Evolutionary conservation across 2,113 vertebrate genomes (phyloP).

Genomic region (Ophthalmolycus amberensis): DNA sequence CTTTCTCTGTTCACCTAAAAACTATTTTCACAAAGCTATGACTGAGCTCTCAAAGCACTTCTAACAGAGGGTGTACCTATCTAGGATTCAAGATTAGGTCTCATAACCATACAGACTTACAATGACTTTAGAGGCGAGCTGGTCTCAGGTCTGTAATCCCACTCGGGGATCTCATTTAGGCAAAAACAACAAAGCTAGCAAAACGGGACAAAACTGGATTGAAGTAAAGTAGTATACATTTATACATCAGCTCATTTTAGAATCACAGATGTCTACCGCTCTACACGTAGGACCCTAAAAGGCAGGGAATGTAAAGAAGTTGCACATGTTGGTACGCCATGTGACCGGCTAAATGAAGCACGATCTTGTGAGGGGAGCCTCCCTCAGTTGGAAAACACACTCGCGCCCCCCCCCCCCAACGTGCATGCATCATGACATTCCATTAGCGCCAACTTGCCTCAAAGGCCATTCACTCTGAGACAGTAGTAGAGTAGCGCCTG

Average conservation of each 20-base stretch:
- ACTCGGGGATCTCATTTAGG: neutral
- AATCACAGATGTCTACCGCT: neutral
- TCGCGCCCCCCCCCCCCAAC: neutral
- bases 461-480: constrained; percentile 48
- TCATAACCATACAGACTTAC: neutral
- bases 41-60: constrained; percentile 8
- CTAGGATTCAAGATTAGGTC: neutral
- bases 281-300: neutral
- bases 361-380: constrained; percentile 60
- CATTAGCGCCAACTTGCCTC: constrained; percentile 42
- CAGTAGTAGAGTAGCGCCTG: neutral
- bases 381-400: constrained; percentile 36
- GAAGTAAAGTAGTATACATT: neutral
- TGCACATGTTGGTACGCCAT: constrained; percentile 47
- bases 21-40: neutral
- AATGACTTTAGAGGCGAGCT: neutral
- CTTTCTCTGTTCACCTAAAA: neutral
- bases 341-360: constrained; percentile 49
- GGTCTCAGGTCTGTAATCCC: neutral
- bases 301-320: constrained; percentile 40
- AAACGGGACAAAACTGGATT: neutral
- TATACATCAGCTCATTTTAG: neutral
- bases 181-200: neutral
- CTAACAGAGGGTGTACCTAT: neutral
- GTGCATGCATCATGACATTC: constrained; percentile 76